Conservation (phyloP, 2,113 vertebrate genomes). For the Phrynocephalus versicolor region DNA sequence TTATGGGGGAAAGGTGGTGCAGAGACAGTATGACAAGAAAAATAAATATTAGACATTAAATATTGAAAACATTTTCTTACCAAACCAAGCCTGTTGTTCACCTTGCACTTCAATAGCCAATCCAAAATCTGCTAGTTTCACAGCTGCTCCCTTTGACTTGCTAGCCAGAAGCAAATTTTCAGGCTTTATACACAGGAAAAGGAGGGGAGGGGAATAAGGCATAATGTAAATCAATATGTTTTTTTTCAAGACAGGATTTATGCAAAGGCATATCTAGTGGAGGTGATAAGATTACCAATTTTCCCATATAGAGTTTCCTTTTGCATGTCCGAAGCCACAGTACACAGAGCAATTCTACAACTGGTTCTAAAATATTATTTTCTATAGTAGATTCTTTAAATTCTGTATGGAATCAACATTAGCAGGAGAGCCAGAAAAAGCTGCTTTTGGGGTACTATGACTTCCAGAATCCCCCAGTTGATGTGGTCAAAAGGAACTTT, state of each 20-base stretch:
- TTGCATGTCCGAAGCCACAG: neutral
- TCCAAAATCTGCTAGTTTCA: slow-evolving; percentile 96
- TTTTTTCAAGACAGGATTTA: too few species aligned
- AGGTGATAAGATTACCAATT: neutral
- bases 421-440: neutral
- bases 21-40: accelerated
- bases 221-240: slow-evolving; percentile 47
- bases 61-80: slow-evolving; percentile 81
- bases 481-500: too few species aligned
- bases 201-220: slow-evolving; percentile 55
- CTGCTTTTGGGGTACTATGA: too few species aligned
- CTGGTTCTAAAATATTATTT: neutral
- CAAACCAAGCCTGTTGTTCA: slow-evolving; percentile 98
- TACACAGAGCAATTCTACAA: neutral
- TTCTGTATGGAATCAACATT: neutral
- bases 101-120: slow-evolving; percentile 97
- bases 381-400: neutral
- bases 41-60: neutral
- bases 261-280: too few species aligned
- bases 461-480: too few species aligned
- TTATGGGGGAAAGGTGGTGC: neutral
- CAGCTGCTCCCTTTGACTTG: slow-evolving; percentile 96
- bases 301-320: neutral
- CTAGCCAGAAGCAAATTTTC: slow-evolving; percentile 98
- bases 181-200: slow-evolving; percentile 79